Evolutionary conservation across 2,888 invertebrate genomes (phyloP), one percentile per base, ranked within the genome.

Genomic region (Thymelicus acteon): DNA sequence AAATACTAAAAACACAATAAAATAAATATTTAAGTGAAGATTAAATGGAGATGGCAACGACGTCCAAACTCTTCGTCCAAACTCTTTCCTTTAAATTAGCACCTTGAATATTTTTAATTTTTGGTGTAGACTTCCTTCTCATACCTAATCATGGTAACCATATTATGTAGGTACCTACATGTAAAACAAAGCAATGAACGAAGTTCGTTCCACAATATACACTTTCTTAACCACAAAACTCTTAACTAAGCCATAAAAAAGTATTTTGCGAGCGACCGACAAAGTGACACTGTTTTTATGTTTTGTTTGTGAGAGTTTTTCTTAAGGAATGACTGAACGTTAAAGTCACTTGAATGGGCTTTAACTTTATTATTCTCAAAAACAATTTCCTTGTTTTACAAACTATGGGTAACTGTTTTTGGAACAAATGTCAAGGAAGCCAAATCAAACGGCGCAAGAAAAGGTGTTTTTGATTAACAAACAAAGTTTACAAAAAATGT

Each of bases 201-300:
- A 67, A 65, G 67, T 31, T 44, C 57, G 61, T 67, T 66, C 61
- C 57, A 66, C 60, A 68, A 72, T 71, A 68, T 72, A 74, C 72
- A 72, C 68, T 72, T 71, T 67, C 49, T 60, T 44, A 69, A 75
- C 75, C 77, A 65, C 77, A 76, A 72, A 63, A 65, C 68, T 71
- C 73, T 66, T 57, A 70, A 64, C 65, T 66, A 52, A 73, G 72
- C 70, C 63, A 72, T 73, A 73, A 75, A 72, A 31, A 67, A 75
- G 72, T 58, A 69, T 67, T 66, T 67, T 64, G 71, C 70, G 68
- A 74, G 65, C 64, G 67, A 64, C 76, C 77, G 77, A 77, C 76
- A 76, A 77, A 76, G 75, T 69, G 75, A 72, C 67, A 60, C 72
- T 31, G 75, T 76, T 75, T 75, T 75, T 75, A 71, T 64, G 24